A percentile compares a stretch with the other conserved stretches of the same genome.
Conservation (phyloP, 1,140 invertebrate species). For the Philopotamus ludificatus region DNA sequence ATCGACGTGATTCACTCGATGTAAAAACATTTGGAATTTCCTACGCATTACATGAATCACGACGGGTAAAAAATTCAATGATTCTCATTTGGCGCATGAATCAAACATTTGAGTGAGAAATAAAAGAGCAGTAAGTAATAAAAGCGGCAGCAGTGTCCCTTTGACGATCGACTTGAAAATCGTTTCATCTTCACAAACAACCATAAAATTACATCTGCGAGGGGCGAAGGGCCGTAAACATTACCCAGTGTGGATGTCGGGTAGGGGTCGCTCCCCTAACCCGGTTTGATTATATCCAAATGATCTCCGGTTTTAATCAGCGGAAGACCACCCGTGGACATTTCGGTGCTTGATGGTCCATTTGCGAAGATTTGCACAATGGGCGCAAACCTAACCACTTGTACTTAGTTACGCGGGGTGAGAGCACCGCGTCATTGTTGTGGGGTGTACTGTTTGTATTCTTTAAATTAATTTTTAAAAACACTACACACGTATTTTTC, state of each 20-base stretch:
- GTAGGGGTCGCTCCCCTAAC: neutral
- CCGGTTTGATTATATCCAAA: slow-evolving; percentile 9
- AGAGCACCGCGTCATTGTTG: neutral
- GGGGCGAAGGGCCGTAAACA: slow-evolving; percentile 9
- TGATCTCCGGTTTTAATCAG: slow-evolving; percentile 9
- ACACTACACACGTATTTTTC: too few relatives aligned
- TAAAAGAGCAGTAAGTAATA: too few relatives aligned
- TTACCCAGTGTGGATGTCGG: slow-evolving; percentile 2
- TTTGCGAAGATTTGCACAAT: slow-evolving; percentile 10
- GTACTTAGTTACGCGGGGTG: neutral
- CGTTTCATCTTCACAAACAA: slow-evolving; percentile 2
- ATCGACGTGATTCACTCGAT: too few relatives aligned
- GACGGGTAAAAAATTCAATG: too few relatives aligned
- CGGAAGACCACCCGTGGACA: slow-evolving; percentile 4
- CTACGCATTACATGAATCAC: too few relatives aligned
- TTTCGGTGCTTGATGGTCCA: slow-evolving; percentile 1
- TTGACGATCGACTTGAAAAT: neutral
- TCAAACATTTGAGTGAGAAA: too few relatives aligned
- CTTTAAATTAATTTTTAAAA: too few relatives aligned
- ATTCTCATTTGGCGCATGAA: too few relatives aligned
- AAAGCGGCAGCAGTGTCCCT: neutral
- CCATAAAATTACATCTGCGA: slow-evolving; percentile 5
- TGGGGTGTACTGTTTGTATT: too few relatives aligned
- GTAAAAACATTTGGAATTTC: too few relatives aligned
- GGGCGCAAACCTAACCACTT: neutral